These are phyloP conservation scores for Silvanus unidentatus DNA, from an alignment of 2,888 invertebrate genomes.

Conservation along the genomic window DNA sequence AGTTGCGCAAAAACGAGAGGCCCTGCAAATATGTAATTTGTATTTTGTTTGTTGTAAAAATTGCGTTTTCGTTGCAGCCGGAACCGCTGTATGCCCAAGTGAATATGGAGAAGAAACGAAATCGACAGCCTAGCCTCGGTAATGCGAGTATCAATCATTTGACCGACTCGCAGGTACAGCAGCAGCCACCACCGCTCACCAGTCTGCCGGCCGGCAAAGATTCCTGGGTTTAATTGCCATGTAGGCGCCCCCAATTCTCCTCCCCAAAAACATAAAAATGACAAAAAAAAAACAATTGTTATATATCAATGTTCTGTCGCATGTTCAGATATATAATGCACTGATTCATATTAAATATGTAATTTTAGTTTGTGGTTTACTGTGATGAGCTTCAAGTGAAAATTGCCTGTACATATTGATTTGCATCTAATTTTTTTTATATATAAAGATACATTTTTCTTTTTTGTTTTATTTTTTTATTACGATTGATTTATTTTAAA, in stretches of 20 bases:
- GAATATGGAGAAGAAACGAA: constrained; percentile 59
- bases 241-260: no score
- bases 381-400: constrained; percentile 47
- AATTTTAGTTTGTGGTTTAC: constrained; percentile 46
- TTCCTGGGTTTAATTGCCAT: constrained; percentile 47
- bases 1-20: constrained; percentile 42
- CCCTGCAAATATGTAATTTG: no score
- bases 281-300: constrained; percentile 26
- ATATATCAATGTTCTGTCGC: constrained; percentile 45
- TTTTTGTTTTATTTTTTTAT: constrained; percentile 29
- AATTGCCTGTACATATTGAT: constrained; percentile 45
- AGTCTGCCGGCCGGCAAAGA: constrained; percentile 43
- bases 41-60: constrained; percentile 5
- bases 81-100: constrained; percentile 63
- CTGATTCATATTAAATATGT: constrained; percentile 45
- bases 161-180: constrained; percentile 29
- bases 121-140: constrained; percentile 46
- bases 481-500: constrained; percentile 40
- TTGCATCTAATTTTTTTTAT: constrained; percentile 39
- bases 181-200: constrained; percentile 25
- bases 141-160: constrained; percentile 36
- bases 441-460: constrained; percentile 29
- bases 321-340: constrained; percentile 42
- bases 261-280: neutral
- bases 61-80: constrained; percentile 39